Percentiles rank a stretch among this genome's conserved stretches.
These are phyloP conservation scores for Cyclina sinensis DNA, from an alignment of 1,140 invertebrate genomes.

Conservation along the genomic window DNA sequence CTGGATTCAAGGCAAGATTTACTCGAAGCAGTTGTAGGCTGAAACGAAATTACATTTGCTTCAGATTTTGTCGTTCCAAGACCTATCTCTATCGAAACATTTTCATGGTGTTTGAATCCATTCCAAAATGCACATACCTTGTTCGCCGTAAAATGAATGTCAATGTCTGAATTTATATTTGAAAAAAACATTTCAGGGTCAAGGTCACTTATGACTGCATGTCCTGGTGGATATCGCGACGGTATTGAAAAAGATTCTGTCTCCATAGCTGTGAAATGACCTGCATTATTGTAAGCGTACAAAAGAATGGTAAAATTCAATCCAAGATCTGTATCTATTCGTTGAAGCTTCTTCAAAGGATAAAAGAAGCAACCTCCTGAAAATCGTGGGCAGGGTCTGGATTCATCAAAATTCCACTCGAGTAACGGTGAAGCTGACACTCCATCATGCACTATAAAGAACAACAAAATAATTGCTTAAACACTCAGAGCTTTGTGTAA, in stretches of 20 bases:
- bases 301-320: slow-evolving; percentile 51
- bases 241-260: slow-evolving; percentile 66
- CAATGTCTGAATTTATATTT: not conserved
- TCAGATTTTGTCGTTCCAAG: slow-evolving; percentile 59
- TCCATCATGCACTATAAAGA: slow-evolving; percentile 34
- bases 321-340: slow-evolving; percentile 33
- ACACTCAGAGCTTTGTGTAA: too few relatives aligned
- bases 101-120: slow-evolving; percentile 70
- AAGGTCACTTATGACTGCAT: slow-evolving; percentile 67
- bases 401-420: not conserved
- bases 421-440: not conserved
- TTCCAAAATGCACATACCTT: slow-evolving; percentile 68
- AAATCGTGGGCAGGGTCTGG: not conserved
- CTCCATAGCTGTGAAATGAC: slow-evolving; percentile 51
- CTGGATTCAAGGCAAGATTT: not conserved
- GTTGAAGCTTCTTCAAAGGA: slow-evolving; percentile 53
- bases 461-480: not conserved
- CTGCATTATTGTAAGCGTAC: slow-evolving; percentile 71
- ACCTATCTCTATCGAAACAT: slow-evolving; percentile 62
- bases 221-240: slow-evolving; percentile 60
- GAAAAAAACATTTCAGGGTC: not conserved
- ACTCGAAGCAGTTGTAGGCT: not conserved
- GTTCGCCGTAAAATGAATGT: slow-evolving; percentile 65
- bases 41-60: slow-evolving; percentile 62
- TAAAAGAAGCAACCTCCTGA: slow-evolving; percentile 59